Evolutionary conservation across 1,140 invertebrate species (phyloP), one percentile per base, ranked within the genome.

Genomic region (Eueides isabella): DNA sequence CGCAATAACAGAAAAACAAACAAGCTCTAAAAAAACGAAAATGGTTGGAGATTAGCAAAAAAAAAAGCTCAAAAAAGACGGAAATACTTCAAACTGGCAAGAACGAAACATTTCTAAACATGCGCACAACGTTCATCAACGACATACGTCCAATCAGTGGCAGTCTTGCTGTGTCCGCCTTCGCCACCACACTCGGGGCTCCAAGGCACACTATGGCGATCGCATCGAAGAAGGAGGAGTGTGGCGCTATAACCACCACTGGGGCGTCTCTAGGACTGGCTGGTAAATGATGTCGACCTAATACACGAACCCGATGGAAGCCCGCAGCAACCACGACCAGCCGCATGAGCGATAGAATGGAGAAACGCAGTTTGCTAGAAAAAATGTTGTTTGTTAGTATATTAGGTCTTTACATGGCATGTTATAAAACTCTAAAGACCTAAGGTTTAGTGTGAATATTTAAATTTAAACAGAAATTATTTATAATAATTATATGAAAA

Each of bases 211-310:
- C 95, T 74, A 97, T 96, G 74, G 96, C 95, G 74, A 98, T 95
- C 68, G 97, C 96, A 93, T 98, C 98, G 92, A 98, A 97, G 95
- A 97, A 98, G 71, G 96, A 96, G 26, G 98, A 98, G 91, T 99
- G 98, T 7, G 98, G 98, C 23, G 97, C 97, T 63, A 98, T 95
- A n/a, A 96, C 96, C 71, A 98, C 92, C 74, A 99, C 96, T 2
- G 97, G 97, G 1, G 98, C 98, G 77, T 97, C 96, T 76, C 95
- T 76, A 1, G 79, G 75, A 73, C 80, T 81, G 29, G 83, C 63
- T 2, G 88, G 83, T 31, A 79, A 65, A 74, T 88, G 81, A 19
- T 85, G 74, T n/a, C 71, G 70, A 12, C 91, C 90, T 67, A 85
- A 62, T 19, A 92, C 74, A 23, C 76, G 72, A 61, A 92, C 89